Evolutionary conservation across 2,113 vertebrate species (phyloP).

Genomic region (Azemiops feae): DNA sequence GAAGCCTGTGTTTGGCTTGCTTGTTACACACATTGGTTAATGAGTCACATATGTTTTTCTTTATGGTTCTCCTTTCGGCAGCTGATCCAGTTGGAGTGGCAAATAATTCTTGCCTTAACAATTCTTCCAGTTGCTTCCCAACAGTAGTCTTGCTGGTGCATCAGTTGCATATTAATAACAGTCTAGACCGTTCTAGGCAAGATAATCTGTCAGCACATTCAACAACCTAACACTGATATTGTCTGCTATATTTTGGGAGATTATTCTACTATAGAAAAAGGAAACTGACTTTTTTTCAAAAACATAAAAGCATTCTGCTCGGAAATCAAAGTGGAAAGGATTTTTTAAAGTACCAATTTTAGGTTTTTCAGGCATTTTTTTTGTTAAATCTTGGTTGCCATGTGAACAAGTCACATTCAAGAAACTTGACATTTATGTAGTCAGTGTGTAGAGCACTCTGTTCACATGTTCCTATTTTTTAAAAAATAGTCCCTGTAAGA

Average conservation of each 20-base stretch:
- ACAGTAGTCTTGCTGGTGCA: constrained; percentile 47
- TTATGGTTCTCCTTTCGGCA: constrained; percentile 48
- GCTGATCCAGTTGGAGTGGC: constrained; percentile 60
- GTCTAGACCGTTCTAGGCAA: constrained; percentile 68
- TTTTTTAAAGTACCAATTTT: background rate
- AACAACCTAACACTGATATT: constrained; percentile 68
- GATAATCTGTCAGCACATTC: constrained; percentile 74
- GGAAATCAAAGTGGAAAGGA: constrained; percentile 13
- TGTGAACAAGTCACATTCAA: constrained; percentile 4
- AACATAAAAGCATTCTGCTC: background rate
- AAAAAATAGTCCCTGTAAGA: background rate
- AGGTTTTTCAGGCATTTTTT: constrained; percentile 14
- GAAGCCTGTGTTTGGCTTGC: constrained; percentile 40
- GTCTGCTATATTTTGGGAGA: constrained; percentile 66
- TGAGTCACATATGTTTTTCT: constrained; percentile 58
- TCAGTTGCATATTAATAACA: constrained; percentile 67
- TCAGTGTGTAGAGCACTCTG: background rate
- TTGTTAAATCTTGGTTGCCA: constrained; percentile 32
- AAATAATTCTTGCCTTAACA: constrained; percentile 58
- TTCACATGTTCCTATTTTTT: background rate
- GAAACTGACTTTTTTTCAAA: constrained; percentile 32
- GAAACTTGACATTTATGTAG: background rate
- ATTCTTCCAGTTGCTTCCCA: constrained; percentile 46
- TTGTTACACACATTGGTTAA: constrained; percentile 31
- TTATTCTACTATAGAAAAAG: constrained; percentile 45